phyloP scores from a whole-genome alignment of 2,888 invertebrate genomes.

The Monoplex corrugatus region DNA sequence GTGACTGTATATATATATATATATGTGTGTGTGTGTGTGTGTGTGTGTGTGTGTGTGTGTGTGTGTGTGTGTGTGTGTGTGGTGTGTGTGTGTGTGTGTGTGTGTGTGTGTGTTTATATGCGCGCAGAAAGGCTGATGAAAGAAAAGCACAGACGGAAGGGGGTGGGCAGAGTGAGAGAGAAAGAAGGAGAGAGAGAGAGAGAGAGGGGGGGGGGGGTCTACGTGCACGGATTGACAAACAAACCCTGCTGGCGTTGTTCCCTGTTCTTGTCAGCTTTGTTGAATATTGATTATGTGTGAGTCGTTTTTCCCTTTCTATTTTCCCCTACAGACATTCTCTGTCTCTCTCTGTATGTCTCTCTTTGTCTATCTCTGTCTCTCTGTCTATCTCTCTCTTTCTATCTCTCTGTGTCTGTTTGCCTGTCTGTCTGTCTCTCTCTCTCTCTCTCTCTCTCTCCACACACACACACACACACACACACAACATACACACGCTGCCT shows the following conservation, averaged over 20 bases:
- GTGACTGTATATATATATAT: neutral
- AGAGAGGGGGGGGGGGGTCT: neutral
- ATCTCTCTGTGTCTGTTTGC: neutral
- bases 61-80: constrained; percentile 14
- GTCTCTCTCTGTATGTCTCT: neutral
- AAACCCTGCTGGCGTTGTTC: no score
- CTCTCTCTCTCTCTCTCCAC: neutral
- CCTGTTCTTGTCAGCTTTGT: no score
- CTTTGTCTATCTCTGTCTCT: neutral
- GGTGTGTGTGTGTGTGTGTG: neutral
- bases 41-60: constrained; percentile 22
- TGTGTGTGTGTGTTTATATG: constrained; percentile 13
- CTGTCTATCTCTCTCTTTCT: neutral
- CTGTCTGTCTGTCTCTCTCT: neutral
- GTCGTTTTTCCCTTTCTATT: neutral
- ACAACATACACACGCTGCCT: neutral
- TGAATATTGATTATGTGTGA: no score
- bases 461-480: neutral
- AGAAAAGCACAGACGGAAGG: neutral
- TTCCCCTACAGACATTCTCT: neutral
- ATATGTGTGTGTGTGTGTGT: constrained; percentile 10
- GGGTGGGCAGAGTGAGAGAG: neutral
- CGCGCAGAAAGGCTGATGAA: no score
- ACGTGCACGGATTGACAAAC: no score
- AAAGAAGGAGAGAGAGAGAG: neutral